phyloP scores from a whole-genome alignment of 2,113 vertebrate species.

The Pogona vitticeps region DNA sequence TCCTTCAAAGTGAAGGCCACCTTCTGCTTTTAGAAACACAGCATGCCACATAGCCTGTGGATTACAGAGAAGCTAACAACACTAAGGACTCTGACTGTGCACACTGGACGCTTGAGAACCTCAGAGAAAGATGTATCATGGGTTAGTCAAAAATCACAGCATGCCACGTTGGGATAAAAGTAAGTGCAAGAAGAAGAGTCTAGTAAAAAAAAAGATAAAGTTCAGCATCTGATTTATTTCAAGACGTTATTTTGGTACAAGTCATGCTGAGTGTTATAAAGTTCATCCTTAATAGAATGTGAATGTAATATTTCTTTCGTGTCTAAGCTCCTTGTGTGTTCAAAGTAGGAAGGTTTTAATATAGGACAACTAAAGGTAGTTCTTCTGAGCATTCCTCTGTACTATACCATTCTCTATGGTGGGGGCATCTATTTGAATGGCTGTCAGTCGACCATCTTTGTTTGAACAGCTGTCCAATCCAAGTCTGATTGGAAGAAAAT shows the following conservation, averaged over 20 bases:
- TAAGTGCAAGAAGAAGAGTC: background rate
- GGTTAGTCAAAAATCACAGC: constrained; percentile 22
- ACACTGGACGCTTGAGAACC: constrained; percentile 12
- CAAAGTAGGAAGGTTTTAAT: no score
- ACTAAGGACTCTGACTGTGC: constrained; percentile 17
- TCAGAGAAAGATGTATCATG: constrained; percentile 28
- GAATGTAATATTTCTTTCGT: background rate
- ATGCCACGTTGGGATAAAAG: constrained; percentile 21
- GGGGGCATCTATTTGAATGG: no score
- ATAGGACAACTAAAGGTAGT: no score
- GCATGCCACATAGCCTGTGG: background rate
- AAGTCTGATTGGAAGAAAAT: no score
- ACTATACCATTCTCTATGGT: no score
- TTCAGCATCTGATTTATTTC: background rate
- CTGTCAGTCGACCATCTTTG: no score
- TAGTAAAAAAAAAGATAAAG: background rate
- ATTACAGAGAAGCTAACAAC: constrained; percentile 10
- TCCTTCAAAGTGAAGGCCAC: constrained; percentile 11
- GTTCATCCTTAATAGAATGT: background rate
- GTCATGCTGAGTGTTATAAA: background rate
- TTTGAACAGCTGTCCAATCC: no score
- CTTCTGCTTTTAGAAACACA: constrained; percentile 30
- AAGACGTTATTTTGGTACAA: constrained; percentile 6
- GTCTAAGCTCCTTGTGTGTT: no score
- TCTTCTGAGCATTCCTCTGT: no score